Evolutionary conservation across 2,113 vertebrate species (phyloP), one percentile per base, ranked within the genome.

Genomic region (Astatotilapia flaviijosephi): DNA sequence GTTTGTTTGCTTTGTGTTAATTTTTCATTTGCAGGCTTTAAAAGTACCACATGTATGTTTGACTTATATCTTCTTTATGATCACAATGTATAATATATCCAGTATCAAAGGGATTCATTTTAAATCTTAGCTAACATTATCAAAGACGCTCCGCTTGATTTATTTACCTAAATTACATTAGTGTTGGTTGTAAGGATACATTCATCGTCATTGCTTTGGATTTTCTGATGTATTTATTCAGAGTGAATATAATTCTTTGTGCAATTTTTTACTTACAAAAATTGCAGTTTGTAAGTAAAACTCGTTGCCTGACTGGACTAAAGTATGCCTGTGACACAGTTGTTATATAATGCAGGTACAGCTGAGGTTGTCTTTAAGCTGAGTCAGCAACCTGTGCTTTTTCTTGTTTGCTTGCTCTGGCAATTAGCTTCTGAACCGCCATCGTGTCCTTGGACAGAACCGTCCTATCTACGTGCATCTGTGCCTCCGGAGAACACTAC

Each of bases 351-450:
- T 31, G 5, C 81, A 88, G 88, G 58, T 79, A 84, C 79, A 84
- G 62, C 42, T 86, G 77, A 90, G 65, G 65, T 87, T 54, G 9
- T 49, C n/a, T 86, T 84, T n/a, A 8, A 45, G 91, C 89, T 94
- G 89, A 92, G 82, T 94, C 89, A 91, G 92, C 91, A 84, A 42
- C 49, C 54, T 54, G 79, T 83, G 35, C 55, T 85, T 56, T 49
- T 79, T 55, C 80, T 42, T 85, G 80, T 83, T 86, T 88, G 88
- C 92, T 83, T 88, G 82, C 80, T 91, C 54, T 83, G 45, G 79
- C 86, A 90, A 93, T 94, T 92, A 93, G 84, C 82, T 84, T 90
- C 31, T 83, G 81, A 89, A 89, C 82, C 55, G 58, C 14, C 45
- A 49, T 85, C 55, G 21, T 49, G 86, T 95, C 87, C 85, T 89